Conservation (phyloP, 2,797 vertebrate genomes). For the Megalops cyprinoides region DNA sequence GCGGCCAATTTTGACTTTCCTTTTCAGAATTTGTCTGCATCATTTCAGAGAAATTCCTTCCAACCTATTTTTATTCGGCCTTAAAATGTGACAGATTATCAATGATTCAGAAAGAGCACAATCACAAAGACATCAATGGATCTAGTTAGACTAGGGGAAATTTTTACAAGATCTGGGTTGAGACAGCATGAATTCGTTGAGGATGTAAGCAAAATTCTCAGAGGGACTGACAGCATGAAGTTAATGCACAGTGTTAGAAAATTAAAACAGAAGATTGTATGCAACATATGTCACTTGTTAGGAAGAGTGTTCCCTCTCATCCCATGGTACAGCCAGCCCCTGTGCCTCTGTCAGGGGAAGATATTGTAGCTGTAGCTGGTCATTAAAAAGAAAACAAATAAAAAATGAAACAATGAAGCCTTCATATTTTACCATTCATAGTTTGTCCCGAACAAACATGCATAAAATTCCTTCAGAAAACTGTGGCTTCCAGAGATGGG, state of each 20-base stretch:
- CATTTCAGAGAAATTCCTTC: background rate
- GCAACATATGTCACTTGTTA: background rate
- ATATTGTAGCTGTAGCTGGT: background rate
- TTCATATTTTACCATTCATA: background rate
- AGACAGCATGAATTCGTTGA: background rate
- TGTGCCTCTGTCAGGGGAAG: background rate
- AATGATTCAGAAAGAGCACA: background rate
- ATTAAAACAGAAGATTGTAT: background rate
- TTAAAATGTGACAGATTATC: conserved; percentile 7
- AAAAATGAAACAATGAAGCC: background rate
- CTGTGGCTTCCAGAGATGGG: background rate
- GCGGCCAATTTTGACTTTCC: conserved; percentile 2
- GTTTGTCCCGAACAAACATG: background rate
- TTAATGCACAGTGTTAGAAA: background rate
- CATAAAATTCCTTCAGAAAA: background rate
- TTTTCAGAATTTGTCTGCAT: background rate
- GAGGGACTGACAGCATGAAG: background rate
- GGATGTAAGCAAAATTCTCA: background rate
- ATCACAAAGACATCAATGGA: background rate
- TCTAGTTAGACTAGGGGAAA: background rate
- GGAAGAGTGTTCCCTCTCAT: background rate
- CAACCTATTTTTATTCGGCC: conserved; percentile 5
- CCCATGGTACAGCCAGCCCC: background rate
- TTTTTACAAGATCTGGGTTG: background rate
- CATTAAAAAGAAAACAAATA: background rate